Evolutionary conservation across 2,888 invertebrate species (phyloP).

Genomic region (Ectropis crepuscularia): DNA sequence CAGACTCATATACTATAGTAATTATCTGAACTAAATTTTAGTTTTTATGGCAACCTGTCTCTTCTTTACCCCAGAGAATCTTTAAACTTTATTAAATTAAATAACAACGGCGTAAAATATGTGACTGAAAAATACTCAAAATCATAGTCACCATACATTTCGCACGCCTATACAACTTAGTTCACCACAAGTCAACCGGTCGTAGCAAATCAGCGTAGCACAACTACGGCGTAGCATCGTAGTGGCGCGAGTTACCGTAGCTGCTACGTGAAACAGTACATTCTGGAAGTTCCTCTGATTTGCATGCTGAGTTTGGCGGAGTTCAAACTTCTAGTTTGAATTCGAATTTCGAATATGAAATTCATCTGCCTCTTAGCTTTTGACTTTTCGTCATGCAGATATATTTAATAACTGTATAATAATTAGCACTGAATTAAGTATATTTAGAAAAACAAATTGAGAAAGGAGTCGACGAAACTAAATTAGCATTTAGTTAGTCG

Average conservation of each 20-base stretch:
- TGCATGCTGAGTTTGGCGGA: constrained; percentile 12
- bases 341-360: constrained; percentile 7
- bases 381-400: not conserved
- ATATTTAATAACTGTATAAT: too few species aligned
- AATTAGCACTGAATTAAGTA: too few species aligned
- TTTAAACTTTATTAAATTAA: too few species aligned
- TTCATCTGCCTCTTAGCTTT: not conserved
- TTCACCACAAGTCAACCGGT: constrained; percentile 27
- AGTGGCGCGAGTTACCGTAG: constrained; percentile 11
- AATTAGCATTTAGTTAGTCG: too few species aligned
- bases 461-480: too few species aligned
- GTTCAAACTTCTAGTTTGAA: not conserved
- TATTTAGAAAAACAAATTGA: too few species aligned
- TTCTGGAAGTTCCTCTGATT: constrained; percentile 21
- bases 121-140: not conserved
- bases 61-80: too few species aligned
- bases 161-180: constrained; percentile 24
- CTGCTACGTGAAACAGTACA: constrained; percentile 15
- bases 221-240: constrained; percentile 28
- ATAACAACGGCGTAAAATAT: not conserved
- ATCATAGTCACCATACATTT: constrained; percentile 30
- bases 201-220: constrained; percentile 40
- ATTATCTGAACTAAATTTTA: too few species aligned
- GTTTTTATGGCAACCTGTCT: too few species aligned
- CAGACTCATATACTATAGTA: too few species aligned